Percentiles rank a stretch among this genome's conserved stretches.
Evolutionary conservation across 2,888 invertebrate species (phyloP).

Genomic region (Scaptomyza flava): DNA sequence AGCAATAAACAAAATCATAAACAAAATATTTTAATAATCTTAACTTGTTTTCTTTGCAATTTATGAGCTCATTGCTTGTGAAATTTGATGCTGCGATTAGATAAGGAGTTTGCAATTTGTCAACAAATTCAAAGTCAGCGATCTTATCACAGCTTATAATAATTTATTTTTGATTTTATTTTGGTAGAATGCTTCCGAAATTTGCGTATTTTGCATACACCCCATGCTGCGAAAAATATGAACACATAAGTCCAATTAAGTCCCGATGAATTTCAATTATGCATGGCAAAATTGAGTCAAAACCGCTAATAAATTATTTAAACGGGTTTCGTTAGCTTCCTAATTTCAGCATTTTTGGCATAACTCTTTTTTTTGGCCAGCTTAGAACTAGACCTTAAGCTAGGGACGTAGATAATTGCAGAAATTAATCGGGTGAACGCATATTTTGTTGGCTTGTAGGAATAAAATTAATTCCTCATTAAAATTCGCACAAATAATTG

Average conservation of each 20-base stretch:
- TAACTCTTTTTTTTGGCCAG: constrained; percentile 8
- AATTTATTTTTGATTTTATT: neutral
- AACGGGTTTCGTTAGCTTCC: constrained; percentile 48
- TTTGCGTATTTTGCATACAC: constrained; percentile 43
- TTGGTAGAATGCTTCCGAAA: constrained; percentile 15
- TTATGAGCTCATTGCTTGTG: constrained; percentile 18
- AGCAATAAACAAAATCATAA: neutral
- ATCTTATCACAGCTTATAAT: constrained; percentile 34
- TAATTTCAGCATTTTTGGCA: constrained; percentile 31
- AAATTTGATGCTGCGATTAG: constrained; percentile 46
- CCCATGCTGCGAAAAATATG: constrained; percentile 25
- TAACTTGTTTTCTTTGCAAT: constrained; percentile 11
- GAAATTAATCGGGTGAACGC: constrained; percentile 17
- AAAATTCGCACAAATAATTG: constrained; percentile 47
- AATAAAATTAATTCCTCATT: constrained; percentile 33
- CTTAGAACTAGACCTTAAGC: constrained; percentile 15
- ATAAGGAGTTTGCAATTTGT: constrained; percentile 50
- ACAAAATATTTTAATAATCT: constrained; percentile 5
- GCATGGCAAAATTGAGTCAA: constrained; percentile 27
- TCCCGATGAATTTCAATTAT: constrained; percentile 42
- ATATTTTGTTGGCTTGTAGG: constrained; percentile 5
- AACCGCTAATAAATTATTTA: constrained; percentile 4
- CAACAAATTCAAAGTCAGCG: constrained; percentile 34
- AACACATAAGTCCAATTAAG: constrained; percentile 39
- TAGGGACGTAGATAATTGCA: neutral